These are phyloP conservation scores for Cricetomys ansorgei DNA, from an alignment of 2,113 vertebrate genomes.

Conservation along the genomic window DNA sequence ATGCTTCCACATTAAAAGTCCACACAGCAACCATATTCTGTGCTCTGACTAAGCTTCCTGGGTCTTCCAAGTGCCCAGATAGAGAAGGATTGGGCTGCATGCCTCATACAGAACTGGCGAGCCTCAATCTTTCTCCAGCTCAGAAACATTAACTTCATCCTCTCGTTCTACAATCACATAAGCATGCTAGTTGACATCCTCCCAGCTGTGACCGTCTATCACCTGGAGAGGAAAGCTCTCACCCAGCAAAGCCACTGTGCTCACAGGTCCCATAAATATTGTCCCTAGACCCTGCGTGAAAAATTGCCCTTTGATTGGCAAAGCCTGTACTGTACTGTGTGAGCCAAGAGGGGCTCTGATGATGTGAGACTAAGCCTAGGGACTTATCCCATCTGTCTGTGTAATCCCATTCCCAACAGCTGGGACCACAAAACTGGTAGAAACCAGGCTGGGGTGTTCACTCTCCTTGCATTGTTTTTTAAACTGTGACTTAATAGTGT, in stretches of 20 bases:
- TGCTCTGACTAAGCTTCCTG: background rate
- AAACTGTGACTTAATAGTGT: constrained; percentile 53
- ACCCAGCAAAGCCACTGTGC: constrained; percentile 78
- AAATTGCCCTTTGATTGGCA: constrained; percentile 89
- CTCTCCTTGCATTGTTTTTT: constrained; percentile 43
- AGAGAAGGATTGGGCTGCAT: background rate
- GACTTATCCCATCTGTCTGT: constrained; percentile 83
- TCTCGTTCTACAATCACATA: background rate
- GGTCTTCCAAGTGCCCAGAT: too few relatives aligned
- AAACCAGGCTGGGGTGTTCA: constrained; percentile 76
- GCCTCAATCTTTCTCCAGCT: background rate
- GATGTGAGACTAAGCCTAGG: constrained; percentile 76
- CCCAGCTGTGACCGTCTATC: constrained; percentile 85
- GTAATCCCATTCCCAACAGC: constrained; percentile 84
- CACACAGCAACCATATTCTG: background rate
- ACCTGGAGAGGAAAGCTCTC: constrained; percentile 76
- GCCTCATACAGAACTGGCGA: background rate
- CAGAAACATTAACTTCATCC: background rate
- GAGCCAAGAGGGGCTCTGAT: constrained; percentile 85
- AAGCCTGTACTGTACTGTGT: constrained; percentile 82
- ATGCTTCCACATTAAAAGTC: background rate
- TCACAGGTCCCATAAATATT: constrained; percentile 83
- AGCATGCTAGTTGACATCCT: constrained; percentile 51
- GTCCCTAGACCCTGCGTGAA: constrained; percentile 85
- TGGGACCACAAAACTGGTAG: constrained; percentile 78